Conservation (phyloP, 2,113 vertebrate species). For the Mellivora capensis region DNA sequence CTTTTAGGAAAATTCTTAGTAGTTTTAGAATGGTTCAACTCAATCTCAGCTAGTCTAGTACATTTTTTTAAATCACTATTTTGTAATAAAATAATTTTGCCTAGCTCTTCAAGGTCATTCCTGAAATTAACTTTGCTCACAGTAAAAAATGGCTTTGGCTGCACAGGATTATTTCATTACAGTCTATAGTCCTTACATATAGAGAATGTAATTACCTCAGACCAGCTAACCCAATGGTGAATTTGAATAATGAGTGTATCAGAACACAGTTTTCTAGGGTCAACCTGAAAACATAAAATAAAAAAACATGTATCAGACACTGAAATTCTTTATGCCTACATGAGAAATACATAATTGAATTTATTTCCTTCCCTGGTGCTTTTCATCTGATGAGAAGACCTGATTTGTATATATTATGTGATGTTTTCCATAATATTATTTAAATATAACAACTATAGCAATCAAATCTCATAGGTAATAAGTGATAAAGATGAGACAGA, state of each 20-base stretch:
- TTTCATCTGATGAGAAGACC: not conserved
- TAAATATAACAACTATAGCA: not conserved
- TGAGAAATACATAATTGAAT: slow-evolving; percentile 14
- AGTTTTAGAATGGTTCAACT: not conserved
- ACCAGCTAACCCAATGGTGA: not conserved
- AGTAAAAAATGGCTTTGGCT: not conserved
- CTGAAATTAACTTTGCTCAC: not conserved
- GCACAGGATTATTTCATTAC: not conserved
- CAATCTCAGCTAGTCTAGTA: not conserved
- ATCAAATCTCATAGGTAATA: not conserved
- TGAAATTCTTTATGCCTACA: not conserved
- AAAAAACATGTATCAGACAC: not conserved
- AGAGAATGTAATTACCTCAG: not conserved
- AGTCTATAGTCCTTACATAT: not conserved
- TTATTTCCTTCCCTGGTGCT: not conserved
- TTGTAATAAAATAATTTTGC: not conserved
- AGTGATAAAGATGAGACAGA: not conserved
- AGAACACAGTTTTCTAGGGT: not conserved
- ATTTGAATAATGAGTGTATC: not conserved
- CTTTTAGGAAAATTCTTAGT: slow-evolving; percentile 47
- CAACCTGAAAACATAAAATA: not conserved
- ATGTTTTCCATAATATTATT: not conserved
- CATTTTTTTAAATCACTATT: not conserved
- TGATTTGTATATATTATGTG: not conserved
- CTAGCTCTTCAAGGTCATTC: not conserved